Evolutionary conservation across 2,113 vertebrate species (phyloP).

Genomic region (Mesoclemmys tuberculata): DNA sequence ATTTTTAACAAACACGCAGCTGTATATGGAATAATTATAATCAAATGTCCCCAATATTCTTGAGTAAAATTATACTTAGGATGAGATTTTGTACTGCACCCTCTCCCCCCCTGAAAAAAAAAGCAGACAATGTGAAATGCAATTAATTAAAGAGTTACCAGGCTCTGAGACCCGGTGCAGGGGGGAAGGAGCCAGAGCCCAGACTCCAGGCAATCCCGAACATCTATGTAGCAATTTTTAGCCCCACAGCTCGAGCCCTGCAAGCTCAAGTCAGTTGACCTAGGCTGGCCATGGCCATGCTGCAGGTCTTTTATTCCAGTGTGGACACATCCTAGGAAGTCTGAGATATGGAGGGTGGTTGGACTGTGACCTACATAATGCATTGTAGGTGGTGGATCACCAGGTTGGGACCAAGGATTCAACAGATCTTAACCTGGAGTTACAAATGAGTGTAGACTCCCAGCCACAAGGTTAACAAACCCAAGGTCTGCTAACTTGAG

Average conservation of each 20-base stretch:
- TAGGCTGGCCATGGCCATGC: background rate
- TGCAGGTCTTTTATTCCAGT: background rate
- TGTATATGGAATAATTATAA: slow-evolving; percentile 26
- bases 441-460: background rate
- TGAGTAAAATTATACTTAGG: background rate
- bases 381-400: background rate
- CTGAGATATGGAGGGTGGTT: background rate
- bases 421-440: background rate
- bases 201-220: too few relatives aligned
- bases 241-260: background rate
- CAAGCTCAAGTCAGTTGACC: background rate
- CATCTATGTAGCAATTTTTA: background rate
- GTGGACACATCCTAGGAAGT: background rate
- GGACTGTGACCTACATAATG: background rate
- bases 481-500: background rate
- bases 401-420: background rate
- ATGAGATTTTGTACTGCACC: background rate
- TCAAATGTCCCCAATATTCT: background rate
- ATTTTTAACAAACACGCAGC: background rate
- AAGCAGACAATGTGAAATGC: background rate
- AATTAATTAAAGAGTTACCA: background rate
- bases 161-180: background rate
- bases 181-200: too few relatives aligned
- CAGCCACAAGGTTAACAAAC: background rate
- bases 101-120: background rate